Base-by-base conservation (phyloP, 2,113 vertebrate genomes). In the Panthera leo region DNA sequence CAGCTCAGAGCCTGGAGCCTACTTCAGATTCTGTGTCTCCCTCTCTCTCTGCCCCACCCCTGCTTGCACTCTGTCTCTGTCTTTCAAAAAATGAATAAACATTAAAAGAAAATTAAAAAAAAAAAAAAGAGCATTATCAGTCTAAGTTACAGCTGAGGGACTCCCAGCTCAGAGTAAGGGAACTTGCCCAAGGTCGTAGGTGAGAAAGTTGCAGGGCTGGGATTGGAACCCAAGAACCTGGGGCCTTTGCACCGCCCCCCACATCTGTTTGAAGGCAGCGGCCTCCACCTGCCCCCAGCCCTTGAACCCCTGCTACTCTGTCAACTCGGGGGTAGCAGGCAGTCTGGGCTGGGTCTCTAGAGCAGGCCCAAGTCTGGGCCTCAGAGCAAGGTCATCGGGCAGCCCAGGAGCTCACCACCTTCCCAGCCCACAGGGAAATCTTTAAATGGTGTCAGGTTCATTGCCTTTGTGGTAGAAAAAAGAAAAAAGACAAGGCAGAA, bases 341-440 rank as follows among this genome's bases (percentile, higher is more conserved):
- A 71, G 95, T n/a, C 89, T 42, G 4, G 19, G 75, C 97, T 92
- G 92, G 36, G 67, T 65, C 70, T 82, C 34, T 6, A 9, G 58
- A 51, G n/a, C 29, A 80, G 85, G 19, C 75, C 63, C 53, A 73
- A 7, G 29, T 39, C 12, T 23, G n/a, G 68, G 48, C 78, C 55
- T 89, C 78, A 70, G 65, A 39, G 67, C 89, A 58, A 90, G 94
- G 92, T 39, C 80, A 70, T 1, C 0, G 0, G n/a, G 42, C 42
- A 42, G 94, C 93, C 63, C 31, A 45, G 83, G 96, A 94, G 45
- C 51, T 55, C 15, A 67, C 29, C 19, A 42, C 92, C 96, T 85
- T 93, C 51, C 88, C 36, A 21, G 96, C 97, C 92, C 95, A 39
- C 73, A 93, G 68, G 93, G 97, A 82, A 93, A 84, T 61, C 88